Conservation (phyloP, 2,797 vertebrate species). For the Sphenopsis melanotis region DNA sequence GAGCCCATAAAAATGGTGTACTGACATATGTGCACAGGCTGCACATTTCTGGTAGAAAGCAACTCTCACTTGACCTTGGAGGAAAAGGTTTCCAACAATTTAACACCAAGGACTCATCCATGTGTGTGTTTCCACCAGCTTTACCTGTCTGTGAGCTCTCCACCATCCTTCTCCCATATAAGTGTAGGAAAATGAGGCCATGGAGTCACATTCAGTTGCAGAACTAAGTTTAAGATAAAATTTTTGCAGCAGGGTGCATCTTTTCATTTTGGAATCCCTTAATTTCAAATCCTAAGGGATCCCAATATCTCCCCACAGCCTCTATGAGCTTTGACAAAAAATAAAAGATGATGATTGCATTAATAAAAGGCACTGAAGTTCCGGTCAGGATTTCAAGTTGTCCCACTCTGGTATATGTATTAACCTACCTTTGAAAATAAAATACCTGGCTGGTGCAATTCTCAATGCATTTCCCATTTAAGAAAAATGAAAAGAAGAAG, state of each 20-base stretch:
- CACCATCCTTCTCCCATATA: background rate
- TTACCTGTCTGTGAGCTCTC: background rate
- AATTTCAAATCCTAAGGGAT: background rate
- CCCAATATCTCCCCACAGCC: rapidly evolving
- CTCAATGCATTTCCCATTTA: background rate
- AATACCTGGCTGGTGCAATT: background rate
- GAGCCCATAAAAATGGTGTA: background rate
- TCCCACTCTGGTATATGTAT: background rate
- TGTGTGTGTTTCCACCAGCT: background rate
- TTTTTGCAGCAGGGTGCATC: background rate
- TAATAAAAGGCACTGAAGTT: background rate
- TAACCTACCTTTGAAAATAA: background rate
- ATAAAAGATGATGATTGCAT: background rate
- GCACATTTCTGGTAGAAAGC: background rate
- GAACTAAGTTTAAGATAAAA: background rate
- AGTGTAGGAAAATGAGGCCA: background rate
- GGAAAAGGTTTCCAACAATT: background rate
- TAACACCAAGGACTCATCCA: background rate
- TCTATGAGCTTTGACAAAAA: background rate
- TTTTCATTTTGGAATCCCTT: background rate
- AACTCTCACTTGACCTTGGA: slow-evolving; percentile 18
- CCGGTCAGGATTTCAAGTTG: background rate
- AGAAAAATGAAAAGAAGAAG: background rate
- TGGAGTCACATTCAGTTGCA: background rate
- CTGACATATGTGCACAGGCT: background rate